phyloP scores from a whole-genome alignment of 2,888 invertebrate species.

The Hydrotaea diabolus region DNA sequence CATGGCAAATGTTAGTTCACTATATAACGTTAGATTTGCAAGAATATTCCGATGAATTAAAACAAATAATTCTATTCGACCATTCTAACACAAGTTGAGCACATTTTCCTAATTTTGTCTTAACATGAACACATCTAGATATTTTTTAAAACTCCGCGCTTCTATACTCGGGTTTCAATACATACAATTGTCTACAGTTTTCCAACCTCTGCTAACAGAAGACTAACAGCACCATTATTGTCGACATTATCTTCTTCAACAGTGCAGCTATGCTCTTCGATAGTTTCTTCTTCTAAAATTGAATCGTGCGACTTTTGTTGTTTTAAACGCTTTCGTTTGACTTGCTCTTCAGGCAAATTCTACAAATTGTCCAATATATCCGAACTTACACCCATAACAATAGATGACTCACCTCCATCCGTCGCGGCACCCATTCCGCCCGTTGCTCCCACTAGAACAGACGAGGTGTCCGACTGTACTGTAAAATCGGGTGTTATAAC shows the following conservation, averaged over 20 bases:
- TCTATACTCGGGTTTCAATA: background rate
- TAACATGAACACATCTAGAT: no score
- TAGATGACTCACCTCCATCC: slow-evolving; percentile 69
- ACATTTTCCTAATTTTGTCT: no score
- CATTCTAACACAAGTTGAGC: no score
- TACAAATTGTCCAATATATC: slow-evolving; percentile 79
- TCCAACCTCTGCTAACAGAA: slow-evolving; percentile 76
- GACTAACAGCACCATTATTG: slow-evolving; percentile 71
- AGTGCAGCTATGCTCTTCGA: background rate
- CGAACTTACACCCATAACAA: slow-evolving; percentile 76
- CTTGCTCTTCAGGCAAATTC: slow-evolving; percentile 78
- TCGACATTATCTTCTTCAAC: slow-evolving; percentile 54
- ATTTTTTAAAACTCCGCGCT: no score
- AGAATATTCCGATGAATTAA: no score
- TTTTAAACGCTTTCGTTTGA: slow-evolving; percentile 63
- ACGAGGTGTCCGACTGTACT: slow-evolving; percentile 53
- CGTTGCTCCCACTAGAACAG: slow-evolving; percentile 1
- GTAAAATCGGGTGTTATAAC: slow-evolving; percentile 72
- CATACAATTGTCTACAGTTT: slow-evolving; percentile 69
- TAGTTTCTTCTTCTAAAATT: slow-evolving; percentile 48
- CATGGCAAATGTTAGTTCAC: no score
- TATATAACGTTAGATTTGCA: no score
- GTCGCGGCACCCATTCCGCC: slow-evolving; percentile 54
- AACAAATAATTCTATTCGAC: no score
- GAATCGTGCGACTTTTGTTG: slow-evolving; percentile 55